Conservation (phyloP, 2,888 invertebrate genomes). For the Cheilosia grossa region DNA sequence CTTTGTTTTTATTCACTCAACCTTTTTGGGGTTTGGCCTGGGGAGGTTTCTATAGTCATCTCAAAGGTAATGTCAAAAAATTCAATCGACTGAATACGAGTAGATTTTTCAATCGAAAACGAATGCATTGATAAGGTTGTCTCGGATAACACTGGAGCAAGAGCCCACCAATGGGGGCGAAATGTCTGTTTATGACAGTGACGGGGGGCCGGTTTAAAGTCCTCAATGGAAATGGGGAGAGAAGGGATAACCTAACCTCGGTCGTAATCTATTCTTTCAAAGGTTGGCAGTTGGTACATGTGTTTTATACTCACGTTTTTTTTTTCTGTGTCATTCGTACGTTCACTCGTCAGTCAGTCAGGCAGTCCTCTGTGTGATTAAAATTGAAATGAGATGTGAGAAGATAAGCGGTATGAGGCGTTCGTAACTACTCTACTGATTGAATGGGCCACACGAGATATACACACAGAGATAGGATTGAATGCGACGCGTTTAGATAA, state of each 20-base stretch:
- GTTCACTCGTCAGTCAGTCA: conserved; percentile 15
- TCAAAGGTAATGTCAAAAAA: conserved; percentile 61
- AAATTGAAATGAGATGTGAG: conserved; percentile 68
- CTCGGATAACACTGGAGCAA: conserved; percentile 16
- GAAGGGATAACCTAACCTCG: conserved; percentile 34
- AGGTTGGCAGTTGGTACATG: conserved; percentile 33
- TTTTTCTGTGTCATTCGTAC: conserved; percentile 10
- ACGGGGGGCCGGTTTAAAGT: neutral
- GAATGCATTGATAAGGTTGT: conserved; percentile 28
- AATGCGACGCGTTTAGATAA: conserved; percentile 61
- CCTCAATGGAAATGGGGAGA: conserved; percentile 25
- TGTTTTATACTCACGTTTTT: neutral
- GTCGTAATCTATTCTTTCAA: conserved; percentile 54
- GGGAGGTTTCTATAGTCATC: conserved; percentile 6
- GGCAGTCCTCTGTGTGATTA: conserved; percentile 52
- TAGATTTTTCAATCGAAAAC: conserved; percentile 45
- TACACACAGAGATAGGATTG: conserved; percentile 27
- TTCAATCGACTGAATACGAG: conserved; percentile 36
- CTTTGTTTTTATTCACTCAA: conserved; percentile 19
- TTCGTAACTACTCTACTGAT: conserved; percentile 32
- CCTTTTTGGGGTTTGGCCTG: neutral
- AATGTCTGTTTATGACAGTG: conserved; percentile 20
- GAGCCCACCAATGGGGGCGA: conserved; percentile 6
- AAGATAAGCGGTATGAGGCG: conserved; percentile 56
- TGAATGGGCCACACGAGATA: conserved; percentile 48